phyloP scores from a whole-genome alignment of 2,888 invertebrate species.

The Apotomis betuletana region DNA sequence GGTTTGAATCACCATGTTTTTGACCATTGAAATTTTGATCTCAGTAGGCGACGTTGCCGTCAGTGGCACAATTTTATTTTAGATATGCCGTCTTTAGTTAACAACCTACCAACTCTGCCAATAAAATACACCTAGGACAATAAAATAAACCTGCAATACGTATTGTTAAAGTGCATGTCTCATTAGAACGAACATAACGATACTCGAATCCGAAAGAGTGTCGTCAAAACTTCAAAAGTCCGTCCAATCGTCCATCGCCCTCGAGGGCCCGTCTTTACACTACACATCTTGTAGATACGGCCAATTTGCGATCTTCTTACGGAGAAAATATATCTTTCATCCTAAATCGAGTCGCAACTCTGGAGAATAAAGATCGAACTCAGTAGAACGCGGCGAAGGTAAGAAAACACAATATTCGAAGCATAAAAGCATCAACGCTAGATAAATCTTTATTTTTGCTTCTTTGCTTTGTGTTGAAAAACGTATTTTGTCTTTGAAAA shows the following conservation, averaged over 20 bases:
- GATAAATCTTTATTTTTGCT: conserved; percentile 25
- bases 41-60: no score
- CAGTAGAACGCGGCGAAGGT: neutral
- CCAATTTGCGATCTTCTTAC: conserved; percentile 25
- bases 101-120: no score
- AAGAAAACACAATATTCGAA: conserved; percentile 21
- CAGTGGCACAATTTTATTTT: no score
- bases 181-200: conserved; percentile 8
- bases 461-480: conserved; percentile 14
- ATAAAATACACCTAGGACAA: neutral
- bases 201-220: conserved; percentile 2
- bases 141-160: neutral
- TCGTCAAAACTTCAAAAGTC: neutral
- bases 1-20: no score
- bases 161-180: neutral
- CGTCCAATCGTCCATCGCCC: conserved; percentile 15
- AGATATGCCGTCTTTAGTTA: no score
- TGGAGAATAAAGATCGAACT: neutral
- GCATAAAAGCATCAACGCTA: conserved; percentile 34
- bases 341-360: neutral
- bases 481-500: conserved; percentile 20
- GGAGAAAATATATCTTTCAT: neutral
- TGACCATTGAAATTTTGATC: no score
- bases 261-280: conserved; percentile 10
- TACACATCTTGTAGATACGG: conserved; percentile 19